Percentiles rank a stretch among this genome's conserved stretches.
phyloP scores from a whole-genome alignment of 1,140 invertebrate species.

The Chrysomallon squamiferum region DNA sequence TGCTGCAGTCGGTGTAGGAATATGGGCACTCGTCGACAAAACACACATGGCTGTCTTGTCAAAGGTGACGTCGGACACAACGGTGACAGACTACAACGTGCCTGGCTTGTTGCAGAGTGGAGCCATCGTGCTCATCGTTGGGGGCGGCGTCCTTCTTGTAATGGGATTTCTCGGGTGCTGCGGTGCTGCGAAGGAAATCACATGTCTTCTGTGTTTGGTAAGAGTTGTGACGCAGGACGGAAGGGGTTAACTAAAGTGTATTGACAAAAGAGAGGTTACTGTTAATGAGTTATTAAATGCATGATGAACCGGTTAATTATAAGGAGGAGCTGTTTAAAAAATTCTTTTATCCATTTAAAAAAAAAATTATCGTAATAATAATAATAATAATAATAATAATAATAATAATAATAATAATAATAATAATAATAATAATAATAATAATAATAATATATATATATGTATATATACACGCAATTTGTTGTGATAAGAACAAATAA shows the following conservation, averaged over 20 bases:
- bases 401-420: too few species aligned
- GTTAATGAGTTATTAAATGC: background rate
- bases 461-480: too few species aligned
- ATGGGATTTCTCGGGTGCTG: conserved; percentile 89
- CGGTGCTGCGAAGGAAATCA: conserved; percentile 82
- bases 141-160: conserved; percentile 79
- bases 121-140: conserved; percentile 71
- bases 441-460: too few species aligned
- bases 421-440: too few species aligned
- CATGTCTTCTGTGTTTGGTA: conserved; percentile 80
- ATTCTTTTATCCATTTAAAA: too few species aligned
- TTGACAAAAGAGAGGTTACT: conserved; percentile 58
- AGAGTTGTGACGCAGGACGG: conserved; percentile 4
- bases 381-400: too few species aligned
- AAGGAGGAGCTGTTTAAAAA: background rate
- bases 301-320: too few species aligned
- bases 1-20: conserved; percentile 73
- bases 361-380: too few species aligned
- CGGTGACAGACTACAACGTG: conserved; percentile 30
- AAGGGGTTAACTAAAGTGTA: background rate
- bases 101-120: conserved; percentile 32
- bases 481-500: too few species aligned
- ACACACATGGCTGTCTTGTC: conserved; percentile 73
- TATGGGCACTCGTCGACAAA: conserved; percentile 76
- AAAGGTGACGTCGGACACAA: conserved; percentile 68